Conservation (phyloP, 2,888 invertebrate species). For the Proisotoma minuta region DNA sequence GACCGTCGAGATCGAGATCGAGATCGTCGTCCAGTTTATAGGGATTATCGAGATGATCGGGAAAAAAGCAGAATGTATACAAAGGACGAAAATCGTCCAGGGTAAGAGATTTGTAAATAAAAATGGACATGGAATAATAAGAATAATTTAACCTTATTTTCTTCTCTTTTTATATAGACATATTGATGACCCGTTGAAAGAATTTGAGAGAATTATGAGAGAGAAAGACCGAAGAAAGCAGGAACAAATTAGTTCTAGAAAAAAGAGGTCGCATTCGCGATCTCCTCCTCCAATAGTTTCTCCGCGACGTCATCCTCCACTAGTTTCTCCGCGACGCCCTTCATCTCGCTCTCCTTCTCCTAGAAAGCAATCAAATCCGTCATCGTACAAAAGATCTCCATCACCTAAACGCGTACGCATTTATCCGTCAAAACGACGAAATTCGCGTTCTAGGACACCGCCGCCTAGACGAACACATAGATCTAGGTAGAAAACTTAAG, state of each 20-base stretch:
- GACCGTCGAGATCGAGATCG: conserved; percentile 9
- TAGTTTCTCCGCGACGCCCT: conserved; percentile 45
- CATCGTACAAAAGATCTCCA: conserved; percentile 35
- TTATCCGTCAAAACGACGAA: conserved; percentile 30
- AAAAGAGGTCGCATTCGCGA: conserved; percentile 51
- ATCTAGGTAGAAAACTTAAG: too few species aligned
- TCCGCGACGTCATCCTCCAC: conserved; percentile 3
- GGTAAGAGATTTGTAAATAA: conserved; percentile 7
- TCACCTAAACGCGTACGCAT: conserved; percentile 45
- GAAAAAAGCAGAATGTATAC: conserved; percentile 17
- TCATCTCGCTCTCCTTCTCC: conserved; percentile 41
- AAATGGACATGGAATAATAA: not conserved
- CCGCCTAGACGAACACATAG: conserved; percentile 43
- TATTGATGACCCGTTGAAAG: conserved; percentile 79
- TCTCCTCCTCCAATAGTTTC: conserved; percentile 48
- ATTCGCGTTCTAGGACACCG: conserved; percentile 52
- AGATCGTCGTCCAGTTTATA: conserved; percentile 22
- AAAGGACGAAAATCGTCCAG: conserved; percentile 22
- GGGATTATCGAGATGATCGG: conserved; percentile 21
- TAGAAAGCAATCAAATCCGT: conserved; percentile 41
- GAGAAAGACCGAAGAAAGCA: conserved; percentile 69
- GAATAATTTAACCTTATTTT: not conserved
- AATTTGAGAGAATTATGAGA: conserved; percentile 77
- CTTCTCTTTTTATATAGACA: conserved; percentile 56
- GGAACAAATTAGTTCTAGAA: conserved; percentile 12